These are phyloP conservation scores for Mormoops blainvillei DNA, from an alignment of 2,113 vertebrate genomes.

Conservation along the genomic window DNA sequence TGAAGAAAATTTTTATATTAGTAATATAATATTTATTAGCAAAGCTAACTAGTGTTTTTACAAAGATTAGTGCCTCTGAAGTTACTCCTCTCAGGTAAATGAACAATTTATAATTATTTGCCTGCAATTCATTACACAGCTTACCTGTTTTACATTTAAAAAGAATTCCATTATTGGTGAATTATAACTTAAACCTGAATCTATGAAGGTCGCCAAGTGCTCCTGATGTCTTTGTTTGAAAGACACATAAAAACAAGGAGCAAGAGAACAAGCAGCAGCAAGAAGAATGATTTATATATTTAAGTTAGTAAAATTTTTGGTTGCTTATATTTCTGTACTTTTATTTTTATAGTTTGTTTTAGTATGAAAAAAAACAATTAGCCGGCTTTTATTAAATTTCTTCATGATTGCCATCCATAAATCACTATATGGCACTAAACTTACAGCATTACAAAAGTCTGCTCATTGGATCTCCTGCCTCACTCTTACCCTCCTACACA, in stretches of 20 bases:
- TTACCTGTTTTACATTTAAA: slow-evolving; percentile 29
- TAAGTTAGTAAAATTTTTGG: not conserved
- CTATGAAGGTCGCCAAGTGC: not conserved
- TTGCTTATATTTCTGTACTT: not conserved
- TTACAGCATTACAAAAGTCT: not conserved
- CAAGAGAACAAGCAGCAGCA: not conserved
- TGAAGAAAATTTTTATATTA: not conserved
- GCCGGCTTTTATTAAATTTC: not conserved
- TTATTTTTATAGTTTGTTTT: not conserved
- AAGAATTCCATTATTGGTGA: not conserved
- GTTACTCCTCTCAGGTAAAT: not conserved
- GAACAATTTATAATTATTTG: slow-evolving; percentile 5
- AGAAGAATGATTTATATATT: not conserved
- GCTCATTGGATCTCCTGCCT: not conserved
- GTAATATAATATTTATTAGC: not conserved
- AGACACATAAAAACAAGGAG: not conserved
- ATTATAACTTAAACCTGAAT: not conserved
- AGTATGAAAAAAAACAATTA: not conserved
- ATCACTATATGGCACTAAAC: not conserved
- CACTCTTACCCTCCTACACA: not conserved
- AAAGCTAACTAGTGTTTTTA: not conserved
- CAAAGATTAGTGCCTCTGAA: slow-evolving; percentile 6
- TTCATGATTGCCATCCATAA: not conserved
- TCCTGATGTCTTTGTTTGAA: not conserved
- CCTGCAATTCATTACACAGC: slow-evolving; percentile 41